These are phyloP conservation scores for Calidris pygmaea DNA, from an alignment of 2,113 vertebrate genomes.

Conservation along the genomic window DNA sequence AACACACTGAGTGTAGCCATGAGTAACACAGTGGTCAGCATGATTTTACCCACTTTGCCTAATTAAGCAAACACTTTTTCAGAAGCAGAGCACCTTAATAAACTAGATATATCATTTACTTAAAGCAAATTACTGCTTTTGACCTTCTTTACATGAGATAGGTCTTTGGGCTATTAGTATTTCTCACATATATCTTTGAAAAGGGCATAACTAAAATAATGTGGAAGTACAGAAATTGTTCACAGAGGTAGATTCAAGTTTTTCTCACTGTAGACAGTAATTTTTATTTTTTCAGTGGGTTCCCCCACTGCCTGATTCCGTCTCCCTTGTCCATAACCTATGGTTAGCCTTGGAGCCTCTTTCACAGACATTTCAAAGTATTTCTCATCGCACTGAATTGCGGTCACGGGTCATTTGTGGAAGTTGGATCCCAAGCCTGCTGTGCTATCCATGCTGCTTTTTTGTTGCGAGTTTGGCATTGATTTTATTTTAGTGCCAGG, in stretches of 20 bases:
- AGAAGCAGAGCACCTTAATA: background rate
- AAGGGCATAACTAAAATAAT: background rate
- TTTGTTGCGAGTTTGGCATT: background rate
- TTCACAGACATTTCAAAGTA: background rate
- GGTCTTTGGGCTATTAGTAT: background rate
- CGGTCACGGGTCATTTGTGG: background rate
- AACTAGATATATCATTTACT: background rate
- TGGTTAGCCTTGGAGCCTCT: background rate
- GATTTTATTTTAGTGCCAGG: background rate
- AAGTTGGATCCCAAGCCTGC: background rate
- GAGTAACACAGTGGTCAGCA: rapidly evolving
- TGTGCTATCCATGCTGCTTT: background rate
- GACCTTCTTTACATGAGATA: background rate
- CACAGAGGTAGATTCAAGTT: background rate
- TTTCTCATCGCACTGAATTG: background rate
- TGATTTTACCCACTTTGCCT: background rate
- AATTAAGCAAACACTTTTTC: background rate
- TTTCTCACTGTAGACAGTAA: background rate
- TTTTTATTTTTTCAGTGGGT: background rate
- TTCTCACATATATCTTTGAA: background rate
- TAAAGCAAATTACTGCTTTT: background rate
- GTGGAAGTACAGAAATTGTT: background rate
- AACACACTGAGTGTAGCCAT: rapidly evolving
- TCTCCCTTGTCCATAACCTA: background rate
- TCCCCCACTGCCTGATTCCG: rapidly evolving